Evolutionary conservation across 2,888 invertebrate species (phyloP).

Genomic region (Hyles lineata): DNA sequence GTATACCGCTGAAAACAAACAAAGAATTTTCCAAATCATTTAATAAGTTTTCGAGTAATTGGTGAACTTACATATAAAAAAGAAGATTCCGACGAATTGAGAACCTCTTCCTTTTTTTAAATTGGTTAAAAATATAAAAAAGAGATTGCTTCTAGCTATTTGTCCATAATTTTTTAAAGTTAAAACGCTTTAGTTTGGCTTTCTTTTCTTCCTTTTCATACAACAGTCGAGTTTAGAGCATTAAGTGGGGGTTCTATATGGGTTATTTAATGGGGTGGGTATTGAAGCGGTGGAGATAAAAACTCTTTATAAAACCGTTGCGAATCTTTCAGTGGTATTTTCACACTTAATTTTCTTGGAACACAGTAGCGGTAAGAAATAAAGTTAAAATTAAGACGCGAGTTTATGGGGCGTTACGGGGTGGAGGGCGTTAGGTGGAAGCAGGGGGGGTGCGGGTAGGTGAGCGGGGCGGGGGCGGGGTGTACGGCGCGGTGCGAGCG

Average conservation of each 20-base stretch:
- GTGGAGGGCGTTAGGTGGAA: conserved; percentile 68
- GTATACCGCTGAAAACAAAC: no score
- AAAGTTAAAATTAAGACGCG: conserved; percentile 85
- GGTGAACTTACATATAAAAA: no score
- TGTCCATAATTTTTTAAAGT: no score
- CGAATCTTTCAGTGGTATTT: conserved; percentile 76
- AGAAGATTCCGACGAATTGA: no score
- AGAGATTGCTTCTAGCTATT: no score
- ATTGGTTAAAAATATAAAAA: no score
- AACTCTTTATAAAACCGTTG: conserved; percentile 52
- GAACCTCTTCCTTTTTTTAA: no score
- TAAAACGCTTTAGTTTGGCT: neutral
- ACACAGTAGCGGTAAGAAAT: conserved; percentile 82
- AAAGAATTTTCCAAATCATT: no score
- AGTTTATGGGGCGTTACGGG: conserved; percentile 84
- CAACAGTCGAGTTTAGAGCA: neutral
- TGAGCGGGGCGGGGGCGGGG: conserved; percentile 67
- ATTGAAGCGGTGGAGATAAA: neutral
- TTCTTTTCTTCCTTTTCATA: neutral
- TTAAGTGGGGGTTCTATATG: neutral
- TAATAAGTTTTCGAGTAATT: no score
- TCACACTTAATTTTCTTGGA: conserved; percentile 83
- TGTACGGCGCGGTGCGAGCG: conserved; percentile 77
- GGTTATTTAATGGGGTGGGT: conserved; percentile 11
- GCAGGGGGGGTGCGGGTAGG: conserved; percentile 43